Evolutionary conservation across 2,888 invertebrate species (phyloP).

Genomic region (Stratiomys singularior): DNA sequence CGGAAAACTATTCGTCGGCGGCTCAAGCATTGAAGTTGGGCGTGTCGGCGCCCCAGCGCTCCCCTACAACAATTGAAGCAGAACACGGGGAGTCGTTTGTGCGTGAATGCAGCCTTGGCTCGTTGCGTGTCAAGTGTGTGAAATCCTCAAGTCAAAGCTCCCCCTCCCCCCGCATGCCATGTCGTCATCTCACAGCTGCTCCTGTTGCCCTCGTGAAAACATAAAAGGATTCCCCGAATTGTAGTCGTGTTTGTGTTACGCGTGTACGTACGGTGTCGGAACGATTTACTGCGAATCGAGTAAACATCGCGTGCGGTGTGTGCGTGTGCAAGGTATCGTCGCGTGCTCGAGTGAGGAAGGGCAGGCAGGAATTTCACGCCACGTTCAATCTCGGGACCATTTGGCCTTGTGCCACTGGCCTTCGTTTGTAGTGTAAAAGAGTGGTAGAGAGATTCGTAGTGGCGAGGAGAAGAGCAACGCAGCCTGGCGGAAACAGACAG

Average conservation of each 20-base stretch:
- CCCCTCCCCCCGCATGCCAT: neutral
- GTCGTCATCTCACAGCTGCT: conserved; percentile 5
- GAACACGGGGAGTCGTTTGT: conserved; percentile 1
- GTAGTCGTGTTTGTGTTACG: conserved; percentile 27
- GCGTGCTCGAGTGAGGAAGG: neutral
- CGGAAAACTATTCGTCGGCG: conserved; percentile 11
- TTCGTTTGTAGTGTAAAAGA: conserved; percentile 1
- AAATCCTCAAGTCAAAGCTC: neutral
- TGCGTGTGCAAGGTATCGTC: conserved; percentile 19
- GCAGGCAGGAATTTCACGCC: neutral
- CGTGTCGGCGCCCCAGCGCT: conserved; percentile 21
- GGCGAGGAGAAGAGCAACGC: neutral
- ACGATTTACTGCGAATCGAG: neutral
- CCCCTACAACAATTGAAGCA: neutral
- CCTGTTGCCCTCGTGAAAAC: neutral
- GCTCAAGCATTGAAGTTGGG: conserved; percentile 8
- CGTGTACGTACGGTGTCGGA: neutral
- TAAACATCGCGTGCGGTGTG: conserved; percentile 6
- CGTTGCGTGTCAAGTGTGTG: neutral
- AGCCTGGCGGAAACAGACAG: neutral
- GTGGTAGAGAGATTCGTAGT: conserved; percentile 16
- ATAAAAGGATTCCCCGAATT: conserved; percentile 30
- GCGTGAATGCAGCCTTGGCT: conserved; percentile 17
- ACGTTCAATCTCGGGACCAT: neutral
- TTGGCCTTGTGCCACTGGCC: conserved; percentile 16